Conservation (phyloP, 2,113 vertebrate species). For the Antigone vipio region DNA sequence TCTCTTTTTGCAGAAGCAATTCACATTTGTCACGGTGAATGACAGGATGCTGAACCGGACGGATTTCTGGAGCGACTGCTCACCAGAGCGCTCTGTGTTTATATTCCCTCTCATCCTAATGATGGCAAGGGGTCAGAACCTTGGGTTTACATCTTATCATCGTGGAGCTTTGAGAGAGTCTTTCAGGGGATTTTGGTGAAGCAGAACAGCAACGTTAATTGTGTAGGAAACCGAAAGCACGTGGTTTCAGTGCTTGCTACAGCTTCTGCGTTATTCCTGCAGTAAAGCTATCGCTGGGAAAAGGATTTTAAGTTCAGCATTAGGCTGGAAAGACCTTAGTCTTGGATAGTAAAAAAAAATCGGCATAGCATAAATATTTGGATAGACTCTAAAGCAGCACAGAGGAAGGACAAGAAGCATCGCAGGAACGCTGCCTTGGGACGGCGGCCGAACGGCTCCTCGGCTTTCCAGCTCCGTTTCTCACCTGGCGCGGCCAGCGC, state of each 20-base stretch:
- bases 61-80: background rate
- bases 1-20: background rate
- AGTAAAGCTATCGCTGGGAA: background rate
- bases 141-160: background rate
- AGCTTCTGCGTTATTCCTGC: background rate
- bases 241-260: background rate
- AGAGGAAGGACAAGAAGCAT: rapidly evolving
- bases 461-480: background rate
- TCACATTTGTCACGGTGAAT: background rate
- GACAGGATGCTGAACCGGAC: background rate
- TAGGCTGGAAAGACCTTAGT: background rate
- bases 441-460: background rate
- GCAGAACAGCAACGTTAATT: background rate
- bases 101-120: background rate
- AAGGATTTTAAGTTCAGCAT: background rate
- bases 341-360: background rate
- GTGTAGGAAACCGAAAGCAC: background rate
- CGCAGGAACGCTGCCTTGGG: background rate
- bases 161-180: background rate
- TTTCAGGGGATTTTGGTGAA: background rate
- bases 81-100: background rate
- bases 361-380: background rate
- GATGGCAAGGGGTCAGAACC: background rate
- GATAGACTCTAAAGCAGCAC: background rate
- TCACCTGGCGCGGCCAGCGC: rapidly evolving